These are phyloP conservation scores for Coremacera marginata DNA, from an alignment of 2,888 invertebrate species.

Conservation along the genomic window DNA sequence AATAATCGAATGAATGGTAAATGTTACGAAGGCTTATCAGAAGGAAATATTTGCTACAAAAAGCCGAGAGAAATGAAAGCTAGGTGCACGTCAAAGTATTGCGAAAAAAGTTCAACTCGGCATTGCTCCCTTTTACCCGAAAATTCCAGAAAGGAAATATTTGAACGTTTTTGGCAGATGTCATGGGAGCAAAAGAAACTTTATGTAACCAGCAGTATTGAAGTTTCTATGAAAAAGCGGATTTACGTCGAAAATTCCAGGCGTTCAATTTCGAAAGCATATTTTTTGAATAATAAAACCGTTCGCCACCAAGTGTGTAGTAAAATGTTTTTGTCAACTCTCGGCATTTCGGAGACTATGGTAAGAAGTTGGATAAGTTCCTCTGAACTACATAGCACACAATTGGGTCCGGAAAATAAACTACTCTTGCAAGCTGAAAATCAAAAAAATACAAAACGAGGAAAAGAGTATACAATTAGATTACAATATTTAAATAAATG, in stretches of 20 bases:
- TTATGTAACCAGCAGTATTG: constrained; percentile 22
- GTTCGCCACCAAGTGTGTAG: constrained; percentile 21
- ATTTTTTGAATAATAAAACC: constrained; percentile 12
- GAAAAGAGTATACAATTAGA: no score
- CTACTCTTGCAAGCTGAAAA: no score
- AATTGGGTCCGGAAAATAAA: no score
- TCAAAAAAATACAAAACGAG: no score
- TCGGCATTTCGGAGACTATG: constrained; percentile 28
- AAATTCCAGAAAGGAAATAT: constrained; percentile 34
- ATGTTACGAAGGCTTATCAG: constrained; percentile 33
- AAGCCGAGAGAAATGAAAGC: constrained; percentile 32
- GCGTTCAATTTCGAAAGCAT: not conserved
- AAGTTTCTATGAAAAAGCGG: not conserved
- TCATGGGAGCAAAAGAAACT: constrained; percentile 33
- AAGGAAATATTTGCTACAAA: constrained; percentile 29
- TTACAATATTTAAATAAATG: no score
- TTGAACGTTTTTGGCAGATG: constrained; percentile 38
- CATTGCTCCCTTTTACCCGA: constrained; percentile 16
- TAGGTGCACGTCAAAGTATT: constrained; percentile 3
- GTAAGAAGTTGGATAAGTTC: not conserved
- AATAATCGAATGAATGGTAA: no score
- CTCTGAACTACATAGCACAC: no score
- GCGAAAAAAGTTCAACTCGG: constrained; percentile 4
- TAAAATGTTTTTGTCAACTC: constrained; percentile 27
- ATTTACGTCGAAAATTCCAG: constrained; percentile 7